Conservation (phyloP, 1,140 invertebrate genomes). For the Bradysia coprophila region DNA sequence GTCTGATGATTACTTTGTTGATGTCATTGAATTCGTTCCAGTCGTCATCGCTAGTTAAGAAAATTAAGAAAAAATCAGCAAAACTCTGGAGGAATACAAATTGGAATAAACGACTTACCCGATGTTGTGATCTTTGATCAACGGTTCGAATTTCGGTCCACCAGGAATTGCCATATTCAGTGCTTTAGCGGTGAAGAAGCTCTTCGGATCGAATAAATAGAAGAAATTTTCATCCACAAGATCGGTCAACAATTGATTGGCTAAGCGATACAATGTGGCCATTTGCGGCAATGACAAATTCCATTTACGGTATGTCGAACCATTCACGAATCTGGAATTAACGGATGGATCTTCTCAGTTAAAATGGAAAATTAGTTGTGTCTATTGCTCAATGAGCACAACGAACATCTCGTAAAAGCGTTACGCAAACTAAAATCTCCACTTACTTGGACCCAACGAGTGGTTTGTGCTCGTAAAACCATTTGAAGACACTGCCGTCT, state of each 20-base stretch:
- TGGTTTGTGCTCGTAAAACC: conserved; percentile 99
- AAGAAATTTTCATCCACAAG: conserved; percentile 98
- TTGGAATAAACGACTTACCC: too few species aligned
- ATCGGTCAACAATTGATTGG: conserved; percentile 96
- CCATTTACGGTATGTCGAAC: conserved; percentile 92
- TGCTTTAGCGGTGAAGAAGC: conserved; percentile 99
- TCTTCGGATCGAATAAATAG: conserved; percentile 97
- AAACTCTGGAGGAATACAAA: too few species aligned
- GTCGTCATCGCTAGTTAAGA: conserved; percentile 76
- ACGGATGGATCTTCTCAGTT: conserved; percentile 3
- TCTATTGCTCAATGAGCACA: too few species aligned
- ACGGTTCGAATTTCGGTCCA: conserved; percentile 97
- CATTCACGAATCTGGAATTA: conserved; percentile 75
- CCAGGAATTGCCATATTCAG: conserved; percentile 99
- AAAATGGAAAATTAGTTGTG: too few species aligned
- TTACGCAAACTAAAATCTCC: not conserved
- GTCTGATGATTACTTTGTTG: conserved; percentile 98
- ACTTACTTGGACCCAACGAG: conserved; percentile 67
- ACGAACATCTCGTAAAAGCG: too few species aligned
- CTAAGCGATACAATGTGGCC: conserved; percentile 91
- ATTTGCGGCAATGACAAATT: conserved; percentile 88
- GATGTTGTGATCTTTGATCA: conserved; percentile 94
- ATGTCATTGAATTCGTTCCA: conserved; percentile 99
- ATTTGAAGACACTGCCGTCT: conserved; percentile 75
- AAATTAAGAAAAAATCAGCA: too few species aligned